A percentile compares a stretch with the other conserved stretches of the same genome.
phyloP scores from a whole-genome alignment of 2,888 invertebrate genomes.

The Ernsta delagoae region DNA sequence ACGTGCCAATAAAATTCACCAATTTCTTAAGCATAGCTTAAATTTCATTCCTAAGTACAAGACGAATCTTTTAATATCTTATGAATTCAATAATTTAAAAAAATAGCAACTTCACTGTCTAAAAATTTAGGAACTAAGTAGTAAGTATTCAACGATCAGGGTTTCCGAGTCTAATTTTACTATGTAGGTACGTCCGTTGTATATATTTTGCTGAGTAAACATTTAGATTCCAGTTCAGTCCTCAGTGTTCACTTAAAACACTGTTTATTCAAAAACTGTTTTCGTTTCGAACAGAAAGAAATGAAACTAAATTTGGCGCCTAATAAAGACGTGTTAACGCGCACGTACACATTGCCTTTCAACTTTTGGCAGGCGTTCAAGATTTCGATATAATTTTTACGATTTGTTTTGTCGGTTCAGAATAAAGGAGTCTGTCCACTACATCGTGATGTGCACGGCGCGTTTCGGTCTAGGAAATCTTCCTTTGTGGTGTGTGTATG shows the following conservation, averaged over 20 bases:
- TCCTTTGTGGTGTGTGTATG: too few species aligned
- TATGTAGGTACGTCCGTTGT: slow-evolving; percentile 10
- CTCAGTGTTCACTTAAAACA: not conserved
- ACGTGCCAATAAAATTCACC: too few species aligned
- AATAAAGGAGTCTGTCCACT: too few species aligned
- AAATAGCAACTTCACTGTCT: too few species aligned
- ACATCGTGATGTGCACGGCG: too few species aligned
- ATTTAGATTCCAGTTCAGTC: not conserved
- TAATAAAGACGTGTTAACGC: not conserved
- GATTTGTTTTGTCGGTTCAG: not conserved
- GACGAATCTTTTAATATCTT: too few species aligned
- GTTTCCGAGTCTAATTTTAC: not conserved
- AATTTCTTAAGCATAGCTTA: too few species aligned
- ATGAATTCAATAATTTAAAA: too few species aligned
- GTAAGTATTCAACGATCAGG: too few species aligned
- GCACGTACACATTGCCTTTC: slow-evolving; percentile 6
- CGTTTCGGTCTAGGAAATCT: too few species aligned
- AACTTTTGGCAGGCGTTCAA: slow-evolving; percentile 14
- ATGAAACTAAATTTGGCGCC: slow-evolving; percentile 11
- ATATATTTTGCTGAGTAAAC: slow-evolving; percentile 1
- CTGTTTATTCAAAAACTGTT: slow-evolving; percentile 6
- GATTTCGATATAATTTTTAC: not conserved
- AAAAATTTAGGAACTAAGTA: too few species aligned
- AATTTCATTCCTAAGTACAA: too few species aligned
- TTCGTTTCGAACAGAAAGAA: slow-evolving; percentile 7